Base-by-base conservation (phyloP, 2,888 invertebrate genomes). In the Cabera pusaria region DNA sequence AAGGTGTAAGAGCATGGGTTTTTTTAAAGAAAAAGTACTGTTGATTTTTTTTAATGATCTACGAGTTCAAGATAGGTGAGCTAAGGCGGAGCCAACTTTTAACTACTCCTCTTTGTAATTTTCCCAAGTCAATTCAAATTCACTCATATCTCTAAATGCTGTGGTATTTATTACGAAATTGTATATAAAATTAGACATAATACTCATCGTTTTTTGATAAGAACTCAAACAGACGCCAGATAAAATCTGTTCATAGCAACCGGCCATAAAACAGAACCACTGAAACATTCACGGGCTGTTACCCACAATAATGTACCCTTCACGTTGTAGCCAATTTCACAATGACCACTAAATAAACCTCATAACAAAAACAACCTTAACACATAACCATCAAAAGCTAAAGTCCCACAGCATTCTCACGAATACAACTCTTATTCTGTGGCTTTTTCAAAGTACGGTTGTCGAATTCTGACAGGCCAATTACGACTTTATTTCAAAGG, bases 201-300 rank as follows among this genome's bases (percentile, higher is more conserved):
- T 7, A 25, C 20, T 27, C 18, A 36, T 36, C 28, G 24, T n/a
- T n/a, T 17, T 22, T 22, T 8, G 37, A 39, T 27, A 26, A 35
- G 6, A n/a, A 39, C 18, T n/a, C 26, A 12, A 16, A 26, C 38
- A 33, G 18, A 24, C n/a, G n/a, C 3, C n/a, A 29, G 28, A 34
- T 35, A 35, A 29, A 26, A 29, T 20, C 28, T 12, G 9, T 6
- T 6, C 31, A 34, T 16, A 29, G 33, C 33, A 46, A 42, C 28
- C 24, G 25, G 9, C 23, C 6, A 44, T 35, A 51, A 51, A 52
- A 34, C 32, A 39, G 38, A 37, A 37, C 39, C 32, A 59, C 38
- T 66, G 56, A 63, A 68, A 64, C 58, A 70, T 70, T 67, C 55
- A 70, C 56, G 55, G 57, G 40, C 51, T 57, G 60, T 64, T 67